phyloP scores from a whole-genome alignment of 1,140 invertebrate genomes.

The Homalodisca vitripennis region DNA sequence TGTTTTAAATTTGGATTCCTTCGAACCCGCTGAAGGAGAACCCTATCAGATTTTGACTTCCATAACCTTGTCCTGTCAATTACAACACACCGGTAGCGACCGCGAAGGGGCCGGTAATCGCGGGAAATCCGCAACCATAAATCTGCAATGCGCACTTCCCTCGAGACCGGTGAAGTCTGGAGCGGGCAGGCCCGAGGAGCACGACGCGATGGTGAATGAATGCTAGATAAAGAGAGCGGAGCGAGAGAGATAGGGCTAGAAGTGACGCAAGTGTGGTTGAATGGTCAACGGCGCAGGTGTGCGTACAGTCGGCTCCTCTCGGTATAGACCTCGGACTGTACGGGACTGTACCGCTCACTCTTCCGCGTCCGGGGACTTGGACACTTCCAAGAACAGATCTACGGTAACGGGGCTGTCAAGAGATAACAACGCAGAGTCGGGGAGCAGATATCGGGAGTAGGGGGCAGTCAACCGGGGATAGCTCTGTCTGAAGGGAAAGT shows the following conservation, averaged over 20 bases:
- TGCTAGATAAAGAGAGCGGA: background rate
- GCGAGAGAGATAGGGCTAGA: background rate
- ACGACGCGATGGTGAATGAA: background rate
- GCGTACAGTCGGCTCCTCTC: background rate
- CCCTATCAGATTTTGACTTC: no score
- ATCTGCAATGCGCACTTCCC: no score
- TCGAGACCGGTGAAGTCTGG: no score
- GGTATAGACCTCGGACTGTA: background rate
- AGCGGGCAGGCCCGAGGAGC: no score
- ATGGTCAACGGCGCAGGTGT: conserved; percentile 4
- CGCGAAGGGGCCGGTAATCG: background rate
- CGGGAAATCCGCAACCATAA: background rate
- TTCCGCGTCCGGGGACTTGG: no score
- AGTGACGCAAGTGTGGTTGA: background rate
- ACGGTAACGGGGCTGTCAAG: background rate
- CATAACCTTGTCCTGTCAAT: no score
- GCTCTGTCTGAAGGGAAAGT: no score
- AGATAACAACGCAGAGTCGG: no score
- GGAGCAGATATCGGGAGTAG: no score
- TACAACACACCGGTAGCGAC: background rate
- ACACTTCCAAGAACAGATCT: background rate
- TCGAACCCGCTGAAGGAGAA: no score
- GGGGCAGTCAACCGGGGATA: no score
- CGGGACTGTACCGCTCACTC: background rate
- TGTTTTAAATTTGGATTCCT: no score